phyloP scores from a whole-genome alignment of 2,797 vertebrate genomes.

The Falco rusticolus region DNA sequence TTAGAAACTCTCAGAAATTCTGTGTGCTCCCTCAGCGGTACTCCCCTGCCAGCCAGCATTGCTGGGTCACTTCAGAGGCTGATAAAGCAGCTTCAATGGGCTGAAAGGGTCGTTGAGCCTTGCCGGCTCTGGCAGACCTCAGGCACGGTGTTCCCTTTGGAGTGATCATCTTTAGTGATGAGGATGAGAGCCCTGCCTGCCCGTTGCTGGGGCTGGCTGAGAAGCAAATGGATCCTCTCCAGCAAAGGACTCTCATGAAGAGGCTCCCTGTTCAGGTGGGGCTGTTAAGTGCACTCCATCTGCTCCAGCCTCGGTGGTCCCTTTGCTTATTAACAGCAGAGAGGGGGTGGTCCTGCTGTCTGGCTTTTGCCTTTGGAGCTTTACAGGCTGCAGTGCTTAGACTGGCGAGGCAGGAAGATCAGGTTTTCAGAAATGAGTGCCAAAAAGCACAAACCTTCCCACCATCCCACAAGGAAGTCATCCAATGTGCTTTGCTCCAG shows the following conservation, averaged over 20 bases:
- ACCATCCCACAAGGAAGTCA: not conserved
- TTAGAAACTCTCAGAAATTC: not conserved
- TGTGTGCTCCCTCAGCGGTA: not conserved
- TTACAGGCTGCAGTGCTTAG: not conserved
- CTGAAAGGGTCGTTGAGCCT: not conserved
- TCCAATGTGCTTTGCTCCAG: not conserved
- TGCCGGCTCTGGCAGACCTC: not conserved
- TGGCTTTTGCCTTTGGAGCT: not conserved
- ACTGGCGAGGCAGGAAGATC: not conserved
- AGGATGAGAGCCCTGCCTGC: not conserved
- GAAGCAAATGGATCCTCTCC: not conserved
- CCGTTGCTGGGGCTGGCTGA: not conserved
- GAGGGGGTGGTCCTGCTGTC: not conserved
- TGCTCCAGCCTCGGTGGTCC: accelerated
- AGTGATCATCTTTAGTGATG: not conserved
- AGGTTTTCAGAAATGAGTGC: not conserved
- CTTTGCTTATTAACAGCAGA: not conserved
- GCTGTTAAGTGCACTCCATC: not conserved
- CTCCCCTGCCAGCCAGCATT: not conserved
- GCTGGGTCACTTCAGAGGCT: not conserved
- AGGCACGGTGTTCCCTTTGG: accelerated
- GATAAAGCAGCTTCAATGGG: not conserved
- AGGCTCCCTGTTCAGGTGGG: not conserved
- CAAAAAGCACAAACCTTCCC: not conserved
- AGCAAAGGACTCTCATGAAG: not conserved